Evolutionary conservation across 2,888 invertebrate genomes (phyloP), one percentile per base, ranked within the genome.

Genomic region (Barypeithes pellucidus): DNA sequence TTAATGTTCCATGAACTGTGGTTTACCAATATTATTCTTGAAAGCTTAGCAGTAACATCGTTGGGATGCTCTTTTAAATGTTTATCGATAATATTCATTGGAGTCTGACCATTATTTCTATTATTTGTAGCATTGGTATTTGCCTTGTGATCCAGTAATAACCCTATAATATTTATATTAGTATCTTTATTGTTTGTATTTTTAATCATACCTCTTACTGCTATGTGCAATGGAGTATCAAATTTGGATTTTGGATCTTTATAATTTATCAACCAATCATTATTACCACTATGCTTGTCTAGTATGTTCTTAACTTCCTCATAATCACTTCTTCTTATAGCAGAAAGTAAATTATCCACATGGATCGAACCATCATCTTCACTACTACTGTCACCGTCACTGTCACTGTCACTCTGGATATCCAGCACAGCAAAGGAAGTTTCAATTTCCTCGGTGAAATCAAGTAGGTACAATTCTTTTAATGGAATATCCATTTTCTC

Each of bases 31-130:
- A n/a, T 3, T 12, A n/a, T 3, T 39, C 39, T 39, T 39, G 12
- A 39, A 1, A 4, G 12, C 0, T 39, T 12, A 39, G 12, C 1
- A 39, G 4, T n/a, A n/a, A 4, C 12, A n/a, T 16, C n/a, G 18
- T 14, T 18, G 9, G 59, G 36, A 16, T 59, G 1, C 14, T 59
- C 36, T 9, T 16, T 36, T 29, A 59, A n/a, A 16, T 36, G 59
- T 18, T 59, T 59, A 9, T n/a, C 36, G 11, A 59, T 39, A 9
- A 59, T 36, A 8, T 22, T 18, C 36, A 59, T 12, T 1, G 18
- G 39, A 29, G 59, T 18, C 8, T 59, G 39, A 7, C 36, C 59
- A 24, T 59, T 59, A 8, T n/a, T 7, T 18, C 36, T 59, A 16
- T 29, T 59, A 14, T 8, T 39, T 14, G 36, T 36, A 18, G 3